A percentile compares a stretch with the other conserved stretches of the same genome.
Evolutionary conservation across 2,888 invertebrate species (phyloP).

Genomic region (Morinoia aosen): DNA sequence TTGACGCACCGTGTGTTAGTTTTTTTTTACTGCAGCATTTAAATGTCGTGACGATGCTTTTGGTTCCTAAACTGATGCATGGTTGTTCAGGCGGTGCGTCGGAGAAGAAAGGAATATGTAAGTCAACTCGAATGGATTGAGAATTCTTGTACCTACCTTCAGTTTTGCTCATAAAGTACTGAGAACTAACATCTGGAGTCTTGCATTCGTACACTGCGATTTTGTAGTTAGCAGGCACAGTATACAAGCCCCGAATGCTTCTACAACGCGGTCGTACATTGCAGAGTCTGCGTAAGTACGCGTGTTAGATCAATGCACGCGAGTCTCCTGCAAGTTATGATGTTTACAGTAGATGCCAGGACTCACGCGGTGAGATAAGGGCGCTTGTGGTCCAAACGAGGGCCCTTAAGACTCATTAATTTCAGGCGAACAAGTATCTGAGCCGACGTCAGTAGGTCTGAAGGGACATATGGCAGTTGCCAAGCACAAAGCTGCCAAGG

Average conservation of each 20-base stretch:
- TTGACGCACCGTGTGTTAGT: no score
- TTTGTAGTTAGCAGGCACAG: no score
- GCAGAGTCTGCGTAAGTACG: neutral
- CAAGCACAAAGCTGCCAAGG: neutral
- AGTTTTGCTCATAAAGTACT: no score
- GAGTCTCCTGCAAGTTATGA: neutral
- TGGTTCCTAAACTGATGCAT: no score
- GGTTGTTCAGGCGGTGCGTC: no score
- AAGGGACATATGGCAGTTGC: neutral
- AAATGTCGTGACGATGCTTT: no score
- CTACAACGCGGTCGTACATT: neutral
- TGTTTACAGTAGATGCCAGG: neutral
- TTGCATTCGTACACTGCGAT: no score
- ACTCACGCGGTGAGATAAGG: neutral
- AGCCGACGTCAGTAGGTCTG: neutral
- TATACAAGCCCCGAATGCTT: neutral
- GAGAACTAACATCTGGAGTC: no score
- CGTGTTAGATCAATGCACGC: neutral
- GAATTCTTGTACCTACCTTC: no score
- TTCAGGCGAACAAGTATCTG: neutral
- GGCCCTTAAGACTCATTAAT: neutral
- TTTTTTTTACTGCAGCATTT: no score
- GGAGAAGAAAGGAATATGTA: no score
- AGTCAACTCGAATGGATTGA: no score
- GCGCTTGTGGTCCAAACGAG: neutral